Base-by-base conservation (phyloP, 2,113 vertebrate species). In the Salvelinus sp. region DNA sequence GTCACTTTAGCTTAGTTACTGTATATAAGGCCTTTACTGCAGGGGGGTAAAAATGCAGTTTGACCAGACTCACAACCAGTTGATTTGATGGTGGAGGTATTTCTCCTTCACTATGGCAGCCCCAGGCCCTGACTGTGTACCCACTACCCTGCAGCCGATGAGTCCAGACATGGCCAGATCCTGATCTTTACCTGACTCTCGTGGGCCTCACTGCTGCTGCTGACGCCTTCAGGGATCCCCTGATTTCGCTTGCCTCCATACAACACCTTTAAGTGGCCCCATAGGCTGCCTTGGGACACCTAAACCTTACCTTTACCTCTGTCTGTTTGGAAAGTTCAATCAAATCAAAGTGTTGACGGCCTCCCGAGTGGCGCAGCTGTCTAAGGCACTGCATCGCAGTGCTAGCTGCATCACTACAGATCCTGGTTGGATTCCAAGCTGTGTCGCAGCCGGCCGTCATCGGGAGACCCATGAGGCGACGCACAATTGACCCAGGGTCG, bases 281-380 rank as follows among this genome's bases (percentile, higher is more conserved):
- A 63, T 64, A 54, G 58, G 70, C 38, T 18, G 70, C 79, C 74
- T 22, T 14, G 16, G 74, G 74, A 75, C 63, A 76, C 22, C 1
- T 33, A 63, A 76, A 54, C 78, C 79, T 77, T 75, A 69, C 78
- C 38, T 76, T 70, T 23, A 79, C n/a, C 73, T 78, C 74, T 44
- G 25, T 66, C 50, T 25, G 22, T 72, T 20, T 20, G 54, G 54
- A 57, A 57, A 57, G 54, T 57, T 20, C 16, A 20, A 57, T 57
- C 3, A 18, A 57, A 57, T 57, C 54, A 12, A 44, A 44, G 38
- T 44, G 50, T 54, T 54, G 12, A 14, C 12, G 6, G 33, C 33
- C 33, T 33, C 33, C 33, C 6, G 33, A 33, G 33, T 33, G 33
- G 33, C 33, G 33, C 33, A 33, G 33, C 33, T 6, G 33, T 33